A percentile compares a stretch with the other conserved stretches of the same genome.
phyloP scores from a whole-genome alignment of 2,113 vertebrate genomes.

The Chascanopsetta lugubris region DNA sequence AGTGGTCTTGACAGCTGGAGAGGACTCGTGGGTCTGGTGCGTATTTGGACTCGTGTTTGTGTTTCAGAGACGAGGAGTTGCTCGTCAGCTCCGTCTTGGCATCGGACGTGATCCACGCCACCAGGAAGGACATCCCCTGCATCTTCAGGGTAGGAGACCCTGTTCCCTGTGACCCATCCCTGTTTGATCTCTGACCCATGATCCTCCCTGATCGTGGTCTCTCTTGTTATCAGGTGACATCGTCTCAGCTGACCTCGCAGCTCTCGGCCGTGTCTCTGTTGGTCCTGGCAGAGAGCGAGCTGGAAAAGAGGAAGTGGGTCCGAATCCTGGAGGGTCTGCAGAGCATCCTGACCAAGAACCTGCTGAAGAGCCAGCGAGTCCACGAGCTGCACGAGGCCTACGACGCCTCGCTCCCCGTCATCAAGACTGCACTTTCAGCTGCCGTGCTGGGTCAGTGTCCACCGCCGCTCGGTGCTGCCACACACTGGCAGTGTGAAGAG shows the following conservation, averaged over 20 bases:
- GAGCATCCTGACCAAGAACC: slow-evolving; percentile 92
- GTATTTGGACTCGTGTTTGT: not conserved
- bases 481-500: not conserved
- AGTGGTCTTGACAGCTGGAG: not conserved
- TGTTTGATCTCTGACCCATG: not conserved
- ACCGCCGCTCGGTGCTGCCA: not conserved
- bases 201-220: not conserved
- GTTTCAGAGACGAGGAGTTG: slow-evolving; percentile 92
- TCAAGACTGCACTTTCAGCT: slow-evolving; percentile 90
- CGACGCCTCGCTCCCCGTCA: slow-evolving; percentile 91
- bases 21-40: not conserved
- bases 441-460: slow-evolving; percentile 86
- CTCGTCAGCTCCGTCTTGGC: slow-evolving; percentile 95
- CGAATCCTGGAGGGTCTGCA: slow-evolving; percentile 93
- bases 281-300: slow-evolving; percentile 93
- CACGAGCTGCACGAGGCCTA: slow-evolving; percentile 94
- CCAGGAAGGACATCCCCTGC: slow-evolving; percentile 94
- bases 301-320: slow-evolving; percentile 96
- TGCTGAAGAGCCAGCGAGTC: slow-evolving; percentile 85
- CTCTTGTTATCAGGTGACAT: slow-evolving; percentile 84
- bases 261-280: slow-evolving; percentile 89
- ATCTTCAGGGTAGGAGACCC: slow-evolving; percentile 90
- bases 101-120: slow-evolving; percentile 95
- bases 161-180: accelerated
- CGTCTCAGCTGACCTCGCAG: slow-evolving; percentile 88